A percentile compares a stretch with the other conserved stretches of the same genome.
These are phyloP conservation scores for Mactromeris polynyma DNA, from an alignment of 2,888 invertebrate genomes.

Conservation along the genomic window DNA sequence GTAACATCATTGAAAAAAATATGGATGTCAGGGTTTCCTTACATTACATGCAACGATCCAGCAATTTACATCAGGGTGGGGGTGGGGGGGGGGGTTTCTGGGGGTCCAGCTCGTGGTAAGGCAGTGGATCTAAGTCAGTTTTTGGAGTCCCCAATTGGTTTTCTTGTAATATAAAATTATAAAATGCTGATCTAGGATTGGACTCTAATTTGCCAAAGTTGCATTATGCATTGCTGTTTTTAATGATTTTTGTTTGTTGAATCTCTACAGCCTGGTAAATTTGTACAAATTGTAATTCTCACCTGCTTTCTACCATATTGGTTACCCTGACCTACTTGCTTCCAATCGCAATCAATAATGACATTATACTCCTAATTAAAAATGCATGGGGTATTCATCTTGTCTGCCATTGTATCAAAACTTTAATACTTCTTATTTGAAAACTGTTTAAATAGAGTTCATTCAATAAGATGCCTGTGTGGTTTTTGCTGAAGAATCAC, in stretches of 20 bases:
- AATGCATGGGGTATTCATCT: background rate
- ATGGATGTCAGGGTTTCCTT: too few relatives aligned
- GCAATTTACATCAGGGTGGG: too few relatives aligned
- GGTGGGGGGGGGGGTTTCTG: too few relatives aligned
- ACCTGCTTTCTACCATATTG: background rate
- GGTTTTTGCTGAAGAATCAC: conserved; percentile 22
- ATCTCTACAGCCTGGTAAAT: background rate
- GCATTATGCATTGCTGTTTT: background rate
- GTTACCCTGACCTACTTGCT: background rate
- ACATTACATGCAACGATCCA: too few relatives aligned
- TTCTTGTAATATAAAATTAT: too few relatives aligned
- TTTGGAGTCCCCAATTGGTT: too few relatives aligned
- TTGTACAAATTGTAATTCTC: background rate
- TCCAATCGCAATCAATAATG: background rate
- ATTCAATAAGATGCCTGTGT: background rate
- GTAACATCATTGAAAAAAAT: too few relatives aligned
- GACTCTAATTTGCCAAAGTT: too few relatives aligned
- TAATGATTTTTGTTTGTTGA: background rate
- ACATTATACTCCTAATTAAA: background rate
- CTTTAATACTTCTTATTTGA: background rate
- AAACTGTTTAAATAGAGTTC: background rate
- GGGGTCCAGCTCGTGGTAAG: too few relatives aligned
- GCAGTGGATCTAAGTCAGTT: too few relatives aligned
- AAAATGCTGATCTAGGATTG: too few relatives aligned
- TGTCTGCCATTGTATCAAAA: background rate